Evolutionary conservation across 2,888 invertebrate species (phyloP).

Genomic region (Erpobdella octoculata): DNA sequence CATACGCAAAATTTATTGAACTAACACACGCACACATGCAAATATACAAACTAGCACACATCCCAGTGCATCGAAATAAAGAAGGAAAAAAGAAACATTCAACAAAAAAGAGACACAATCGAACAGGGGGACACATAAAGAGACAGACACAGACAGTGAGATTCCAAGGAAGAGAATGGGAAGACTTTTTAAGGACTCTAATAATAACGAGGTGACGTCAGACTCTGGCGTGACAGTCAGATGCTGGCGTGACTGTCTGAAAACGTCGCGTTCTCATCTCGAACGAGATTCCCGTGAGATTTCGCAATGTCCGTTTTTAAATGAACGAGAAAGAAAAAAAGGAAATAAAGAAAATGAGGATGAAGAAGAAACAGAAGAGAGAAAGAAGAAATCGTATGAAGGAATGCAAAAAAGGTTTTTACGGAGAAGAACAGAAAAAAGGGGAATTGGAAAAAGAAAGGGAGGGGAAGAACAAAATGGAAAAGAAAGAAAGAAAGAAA

Average conservation of each 20-base stretch:
- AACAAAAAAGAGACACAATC: background rate
- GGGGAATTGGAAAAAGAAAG: too few species aligned
- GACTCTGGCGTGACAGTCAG: background rate
- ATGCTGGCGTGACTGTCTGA: too few species aligned
- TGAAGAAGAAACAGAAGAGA: background rate
- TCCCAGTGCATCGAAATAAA: background rate
- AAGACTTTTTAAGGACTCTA: background rate
- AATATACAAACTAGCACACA: background rate
- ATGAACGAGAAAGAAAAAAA: background rate
- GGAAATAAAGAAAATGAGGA: background rate
- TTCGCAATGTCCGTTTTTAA: background rate
- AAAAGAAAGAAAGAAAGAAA: too few species aligned
- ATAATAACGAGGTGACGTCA: constrained; percentile 3
- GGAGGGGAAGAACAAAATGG: too few species aligned
- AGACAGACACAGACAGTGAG: background rate
- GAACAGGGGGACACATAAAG: background rate
- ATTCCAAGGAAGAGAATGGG: background rate
- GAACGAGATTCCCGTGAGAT: background rate
- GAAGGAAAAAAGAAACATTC: background rate
- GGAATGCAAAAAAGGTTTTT: too few species aligned
- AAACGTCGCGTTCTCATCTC: background rate
- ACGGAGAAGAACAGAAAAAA: too few species aligned
- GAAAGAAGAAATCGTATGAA: too few species aligned
- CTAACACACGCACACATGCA: background rate
- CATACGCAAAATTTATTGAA: background rate